These are phyloP conservation scores for Crotophaga sulcirostris DNA, from an alignment of 2,113 vertebrate species.

Conservation along the genomic window DNA sequence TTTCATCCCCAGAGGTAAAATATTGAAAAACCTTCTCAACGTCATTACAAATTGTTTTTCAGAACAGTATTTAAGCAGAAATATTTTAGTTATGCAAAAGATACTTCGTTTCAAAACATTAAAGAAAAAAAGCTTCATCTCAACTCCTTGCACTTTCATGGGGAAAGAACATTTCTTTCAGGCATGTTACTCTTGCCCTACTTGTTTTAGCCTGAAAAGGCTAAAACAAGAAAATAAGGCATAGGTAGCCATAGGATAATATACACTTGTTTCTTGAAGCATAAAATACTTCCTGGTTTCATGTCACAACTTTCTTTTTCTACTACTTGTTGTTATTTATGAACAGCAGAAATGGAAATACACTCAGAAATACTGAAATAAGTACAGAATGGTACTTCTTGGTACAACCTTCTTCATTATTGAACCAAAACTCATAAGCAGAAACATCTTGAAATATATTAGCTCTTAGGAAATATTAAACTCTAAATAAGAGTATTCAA, in stretches of 20 bases:
- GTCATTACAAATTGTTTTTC: background rate
- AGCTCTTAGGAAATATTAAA: background rate
- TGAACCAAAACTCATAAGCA: background rate
- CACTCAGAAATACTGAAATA: background rate
- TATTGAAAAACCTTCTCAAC: background rate
- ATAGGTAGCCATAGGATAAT: background rate
- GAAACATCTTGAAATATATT: background rate
- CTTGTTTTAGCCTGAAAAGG: background rate
- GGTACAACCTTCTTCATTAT: background rate
- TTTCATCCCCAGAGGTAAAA: conserved; percentile 7
- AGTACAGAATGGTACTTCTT: background rate
- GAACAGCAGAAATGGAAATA: background rate
- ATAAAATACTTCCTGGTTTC: background rate
- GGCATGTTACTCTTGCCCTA: background rate
- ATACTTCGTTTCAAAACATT: background rate
- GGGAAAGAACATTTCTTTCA: background rate
- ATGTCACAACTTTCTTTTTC: background rate
- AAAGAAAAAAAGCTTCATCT: background rate
- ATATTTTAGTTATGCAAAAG: conserved; percentile 36
- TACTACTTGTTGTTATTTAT: background rate
- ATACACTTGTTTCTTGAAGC: background rate
- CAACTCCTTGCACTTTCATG: background rate
- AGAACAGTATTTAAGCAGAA: background rate
- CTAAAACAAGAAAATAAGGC: background rate
- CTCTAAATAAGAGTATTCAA: background rate